These are phyloP conservation scores for Agelas oroides DNA, from an alignment of 37 sponge, comb jelly and placozoan genomes.

Conservation along the genomic window DNA sequence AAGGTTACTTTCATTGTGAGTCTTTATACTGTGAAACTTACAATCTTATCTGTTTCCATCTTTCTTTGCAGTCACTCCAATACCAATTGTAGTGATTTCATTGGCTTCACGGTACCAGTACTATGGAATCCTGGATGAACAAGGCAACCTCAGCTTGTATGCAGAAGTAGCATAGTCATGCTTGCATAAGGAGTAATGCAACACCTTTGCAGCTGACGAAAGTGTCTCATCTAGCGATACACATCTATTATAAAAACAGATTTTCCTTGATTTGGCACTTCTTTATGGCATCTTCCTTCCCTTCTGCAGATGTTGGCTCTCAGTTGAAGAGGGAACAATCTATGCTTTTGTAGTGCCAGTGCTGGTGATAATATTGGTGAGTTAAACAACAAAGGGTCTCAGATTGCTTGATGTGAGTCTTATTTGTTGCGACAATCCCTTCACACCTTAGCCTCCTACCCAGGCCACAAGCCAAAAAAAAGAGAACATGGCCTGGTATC, in stretches of 20 bases:
- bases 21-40: neutral
- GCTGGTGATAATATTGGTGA: constrained; percentile 48
- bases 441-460: too few species aligned
- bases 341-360: constrained; percentile 57
- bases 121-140: constrained; percentile 34
- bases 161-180: neutral
- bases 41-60: neutral
- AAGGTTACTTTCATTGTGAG: neutral
- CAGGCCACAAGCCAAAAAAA: too few species aligned
- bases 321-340: constrained; percentile 23
- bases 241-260: too few species aligned
- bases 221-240: too few species aligned
- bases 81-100: constrained; percentile 40
- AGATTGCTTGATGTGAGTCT: neutral
- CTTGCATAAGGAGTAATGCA: too few species aligned
- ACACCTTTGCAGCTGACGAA: too few species aligned
- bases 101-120: constrained; percentile 4
- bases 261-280: too few species aligned
- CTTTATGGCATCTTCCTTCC: too few species aligned
- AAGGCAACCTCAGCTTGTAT: constrained; percentile 36
- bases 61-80: constrained; percentile 22
- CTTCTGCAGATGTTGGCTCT: constrained; percentile 47
- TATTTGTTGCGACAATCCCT: too few species aligned
- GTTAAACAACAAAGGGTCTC: neutral
- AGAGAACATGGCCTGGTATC: too few species aligned